Base-by-base conservation (phyloP, 2,113 vertebrate genomes). In the Emydura subglobosa region DNA sequence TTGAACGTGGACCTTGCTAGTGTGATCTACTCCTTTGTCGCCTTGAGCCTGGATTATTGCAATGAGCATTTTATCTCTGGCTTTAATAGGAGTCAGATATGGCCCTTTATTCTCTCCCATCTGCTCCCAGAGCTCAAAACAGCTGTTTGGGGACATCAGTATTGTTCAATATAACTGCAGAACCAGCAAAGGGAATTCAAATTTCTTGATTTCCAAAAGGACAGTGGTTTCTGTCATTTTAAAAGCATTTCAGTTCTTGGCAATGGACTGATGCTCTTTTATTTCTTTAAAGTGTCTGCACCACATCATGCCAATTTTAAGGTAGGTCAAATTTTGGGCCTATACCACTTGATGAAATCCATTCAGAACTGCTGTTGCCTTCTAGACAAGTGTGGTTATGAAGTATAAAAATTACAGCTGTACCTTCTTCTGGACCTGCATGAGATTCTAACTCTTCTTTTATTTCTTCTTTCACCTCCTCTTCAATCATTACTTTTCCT, bases 401-500 rank as follows among this genome's bases (percentile, higher is more conserved):
- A 42, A 49, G 14, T 29, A 4, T 78, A 39, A 82, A 29, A 88
- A 93, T 92, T 78, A 88, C 89, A 74, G 86, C 94, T 97, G 96
- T 94, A 99, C 99, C 99, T 98, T 99, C 99, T 97, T 99, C 99
- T 74, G 99, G 98, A 86, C 98, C 99, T 4, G 96, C 96, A 78
- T 99, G 99, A 5, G 98, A 98, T 96, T 99, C 99, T 97, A 99
- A 94, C 82, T 99, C 99, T 97, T 99, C 99, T 97, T 99, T 99
- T 97, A 99, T 98, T 93, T 99, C 99, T 83, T 99, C 98, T 82
- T 99, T 99, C 81, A 97, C 92, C 44, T 99, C 99, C 82, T 99
- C 99, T 95, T 99, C 99, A 2, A 98, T 98, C 94, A 98, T 98
- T 84, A 99, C 98, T 98, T 99, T 99, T 91, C 99, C 99, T 99